Evolutionary conservation across 2,797 vertebrate genomes (phyloP), one percentile per base, ranked within the genome.

Genomic region (Sparus aurata): DNA sequence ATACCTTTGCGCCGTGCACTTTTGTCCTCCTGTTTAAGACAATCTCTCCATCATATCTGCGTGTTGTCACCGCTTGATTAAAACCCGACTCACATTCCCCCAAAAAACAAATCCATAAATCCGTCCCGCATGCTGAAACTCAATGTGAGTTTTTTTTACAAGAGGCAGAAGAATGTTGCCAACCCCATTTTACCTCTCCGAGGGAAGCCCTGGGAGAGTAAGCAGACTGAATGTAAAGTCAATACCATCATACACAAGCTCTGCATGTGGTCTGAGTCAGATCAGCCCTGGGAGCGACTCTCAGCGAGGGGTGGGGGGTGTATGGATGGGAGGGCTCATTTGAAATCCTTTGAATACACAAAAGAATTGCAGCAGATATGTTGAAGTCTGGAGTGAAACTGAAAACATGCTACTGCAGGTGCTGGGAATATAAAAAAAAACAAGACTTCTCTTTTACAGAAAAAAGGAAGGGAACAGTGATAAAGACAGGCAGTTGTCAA

Each of bases 191-290:
- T 78, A 87, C 61, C 73, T 85, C 84, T 86, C 84, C 27, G 18
- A 84, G 87, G 88, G 86, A 93, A 90, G 87, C 87, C 92, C 87
- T 89, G 89, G 75, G 85, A 94, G 91, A 88, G 87, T 85, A 89
- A 92, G 91, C 90, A 89, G 86, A 55, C 79, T 91, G 90, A 92
- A 93, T 90, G 90, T 93, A 92, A 91, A 94, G 93, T 94, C 93
- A 93, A 93, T 90, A 87, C 90, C 82, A 74, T 88, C 82, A 86
- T 91, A 89, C 87, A 93, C 80, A 86, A 88, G 89, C 92, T 85
- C 93, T 25, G 90, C 91, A 92, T 93, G 94, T 79, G 91, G 93
- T 90, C 94, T 77, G 85, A 79, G 81, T 88, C 90, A 89, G 87
- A 92, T 85, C 85, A 88, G 86, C 82, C 75, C 82, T 67, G 78